phyloP scores from a whole-genome alignment of 2,797 vertebrate species.

The Nannoperca australis region DNA sequence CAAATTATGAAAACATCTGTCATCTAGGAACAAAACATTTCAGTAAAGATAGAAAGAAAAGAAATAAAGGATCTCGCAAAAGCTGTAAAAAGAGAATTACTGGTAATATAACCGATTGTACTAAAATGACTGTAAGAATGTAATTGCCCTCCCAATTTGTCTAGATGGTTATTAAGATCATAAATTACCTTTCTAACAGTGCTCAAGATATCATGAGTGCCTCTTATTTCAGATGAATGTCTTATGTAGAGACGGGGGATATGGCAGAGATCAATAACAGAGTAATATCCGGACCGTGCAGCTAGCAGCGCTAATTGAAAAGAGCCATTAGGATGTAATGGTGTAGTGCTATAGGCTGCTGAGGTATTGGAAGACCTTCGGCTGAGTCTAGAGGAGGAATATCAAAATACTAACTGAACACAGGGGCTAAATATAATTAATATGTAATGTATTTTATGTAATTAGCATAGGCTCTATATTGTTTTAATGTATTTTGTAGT shows the following conservation, averaged over 20 bases:
- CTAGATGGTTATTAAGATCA: constrained; percentile 37
- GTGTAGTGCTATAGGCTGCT: not conserved
- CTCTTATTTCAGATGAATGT: constrained; percentile 40
- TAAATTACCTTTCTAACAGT: constrained; percentile 18
- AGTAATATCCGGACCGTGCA: constrained; percentile 38
- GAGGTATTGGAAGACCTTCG: constrained; percentile 25
- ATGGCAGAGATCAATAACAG: constrained; percentile 40
- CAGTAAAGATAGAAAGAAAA: not conserved
- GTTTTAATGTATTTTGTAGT: not conserved
- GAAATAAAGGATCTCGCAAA: not conserved
- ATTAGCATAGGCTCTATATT: not conserved
- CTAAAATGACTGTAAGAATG: not conserved
- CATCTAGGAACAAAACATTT: not conserved
- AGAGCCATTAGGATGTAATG: constrained; percentile 49
- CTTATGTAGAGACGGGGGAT: not conserved
- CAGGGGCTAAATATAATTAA: not conserved
- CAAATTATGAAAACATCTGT: not conserved
- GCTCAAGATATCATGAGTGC: not conserved
- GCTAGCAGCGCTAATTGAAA: constrained; percentile 49
- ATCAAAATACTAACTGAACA: not conserved
- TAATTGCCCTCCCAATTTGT: not conserved
- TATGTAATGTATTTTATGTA: not conserved
- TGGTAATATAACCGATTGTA: constrained; percentile 4
- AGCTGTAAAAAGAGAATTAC: not conserved
- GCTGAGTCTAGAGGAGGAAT: constrained; percentile 30